Conservation (phyloP, 2,113 vertebrate species). For the Columbina picui region DNA sequence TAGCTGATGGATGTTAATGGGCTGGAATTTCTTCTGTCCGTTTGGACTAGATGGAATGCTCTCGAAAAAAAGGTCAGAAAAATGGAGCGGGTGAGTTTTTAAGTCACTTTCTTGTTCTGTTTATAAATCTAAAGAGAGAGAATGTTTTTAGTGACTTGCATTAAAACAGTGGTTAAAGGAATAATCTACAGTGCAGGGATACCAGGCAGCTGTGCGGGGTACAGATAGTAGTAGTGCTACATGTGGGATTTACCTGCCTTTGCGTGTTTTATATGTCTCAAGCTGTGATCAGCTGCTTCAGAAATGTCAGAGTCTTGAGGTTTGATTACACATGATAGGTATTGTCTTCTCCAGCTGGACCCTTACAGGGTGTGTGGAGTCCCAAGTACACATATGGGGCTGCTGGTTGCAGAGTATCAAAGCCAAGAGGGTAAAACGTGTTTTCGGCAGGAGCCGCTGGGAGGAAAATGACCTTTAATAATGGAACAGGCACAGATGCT, state of each 20-base stretch:
- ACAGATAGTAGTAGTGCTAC: not conserved
- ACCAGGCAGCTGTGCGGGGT: not conserved
- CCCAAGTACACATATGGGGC: not conserved
- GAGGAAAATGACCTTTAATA: constrained; percentile 52
- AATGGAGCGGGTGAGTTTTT: constrained; percentile 19
- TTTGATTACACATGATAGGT: not conserved
- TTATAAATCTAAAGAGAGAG: not conserved
- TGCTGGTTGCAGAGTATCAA: not conserved
- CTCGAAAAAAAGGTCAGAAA: not conserved
- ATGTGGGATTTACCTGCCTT: not conserved
- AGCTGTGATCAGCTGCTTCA: not conserved
- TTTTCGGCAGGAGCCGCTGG: not conserved
- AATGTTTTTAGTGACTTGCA: not conserved
- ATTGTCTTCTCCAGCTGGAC: not conserved
- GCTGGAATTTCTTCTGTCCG: not conserved
- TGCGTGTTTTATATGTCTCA: not conserved
- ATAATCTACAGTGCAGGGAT: constrained; percentile 2
- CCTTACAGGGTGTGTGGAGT: not conserved
- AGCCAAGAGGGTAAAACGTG: not conserved
- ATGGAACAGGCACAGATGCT: constrained; percentile 59
- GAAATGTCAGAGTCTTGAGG: not conserved
- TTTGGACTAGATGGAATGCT: constrained; percentile 10
- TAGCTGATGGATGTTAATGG: constrained; percentile 57
- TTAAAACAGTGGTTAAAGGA: constrained; percentile 6
- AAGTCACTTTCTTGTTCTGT: not conserved